Conservation (phyloP, 2,888 invertebrate species). For the Amphiduros pacificus region DNA sequence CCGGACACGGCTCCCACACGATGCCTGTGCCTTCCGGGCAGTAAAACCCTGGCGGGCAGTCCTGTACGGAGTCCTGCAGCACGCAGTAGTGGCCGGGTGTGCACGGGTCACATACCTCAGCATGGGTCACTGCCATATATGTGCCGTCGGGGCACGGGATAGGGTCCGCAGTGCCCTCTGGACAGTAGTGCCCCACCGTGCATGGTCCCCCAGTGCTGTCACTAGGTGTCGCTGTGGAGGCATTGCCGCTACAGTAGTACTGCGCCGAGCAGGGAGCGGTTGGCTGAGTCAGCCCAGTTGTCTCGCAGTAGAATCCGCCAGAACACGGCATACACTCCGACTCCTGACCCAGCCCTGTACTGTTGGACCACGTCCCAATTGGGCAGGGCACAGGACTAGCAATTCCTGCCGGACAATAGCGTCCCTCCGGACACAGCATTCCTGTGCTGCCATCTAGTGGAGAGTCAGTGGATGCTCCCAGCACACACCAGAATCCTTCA, state of each 20-base stretch:
- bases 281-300: constrained; percentile 43
- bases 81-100: constrained; percentile 53
- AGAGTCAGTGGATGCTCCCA: constrained; percentile 43
- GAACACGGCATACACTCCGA: constrained; percentile 48
- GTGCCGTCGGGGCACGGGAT: constrained; percentile 48
- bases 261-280: constrained; percentile 45
- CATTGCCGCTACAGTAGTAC: constrained; percentile 44
- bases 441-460: constrained; percentile 50
- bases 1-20: constrained; percentile 49
- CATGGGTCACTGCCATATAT: constrained; percentile 46
- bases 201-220: constrained; percentile 51
- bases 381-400: constrained; percentile 45
- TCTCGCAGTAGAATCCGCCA: constrained; percentile 51
- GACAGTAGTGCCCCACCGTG: constrained; percentile 50
- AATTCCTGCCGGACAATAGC: constrained; percentile 47
- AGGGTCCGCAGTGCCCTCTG: constrained; percentile 44
- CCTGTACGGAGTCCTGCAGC: constrained; percentile 35
- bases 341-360: constrained; percentile 41
- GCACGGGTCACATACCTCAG: constrained; percentile 44
- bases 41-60: constrained; percentile 51
- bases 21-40: constrained; percentile 52
- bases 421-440: constrained; percentile 44
- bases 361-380: constrained; percentile 47
- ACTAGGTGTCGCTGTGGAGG: constrained; percentile 42
- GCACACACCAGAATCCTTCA: constrained; percentile 52